Evolutionary conservation across 2,797 vertebrate genomes (phyloP).

Genomic region (Nannoperca australis): DNA sequence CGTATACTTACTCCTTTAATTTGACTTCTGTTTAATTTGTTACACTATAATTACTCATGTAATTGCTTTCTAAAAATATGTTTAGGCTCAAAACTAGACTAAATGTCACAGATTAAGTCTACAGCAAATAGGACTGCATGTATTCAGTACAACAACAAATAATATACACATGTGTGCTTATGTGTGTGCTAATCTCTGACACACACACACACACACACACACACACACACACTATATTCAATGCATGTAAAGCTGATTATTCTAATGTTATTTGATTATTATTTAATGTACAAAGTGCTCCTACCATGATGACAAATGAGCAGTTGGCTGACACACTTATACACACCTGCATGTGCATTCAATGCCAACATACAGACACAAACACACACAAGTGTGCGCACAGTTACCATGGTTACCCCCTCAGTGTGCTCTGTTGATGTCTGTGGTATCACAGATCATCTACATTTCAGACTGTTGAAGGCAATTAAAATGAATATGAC

Average conservation of each 20-base stretch:
- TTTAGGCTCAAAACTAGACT: neutral
- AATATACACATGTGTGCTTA: no score
- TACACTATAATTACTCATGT: no score
- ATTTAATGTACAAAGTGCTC: slow-evolving; percentile 3
- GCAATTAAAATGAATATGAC: slow-evolving; percentile 53
- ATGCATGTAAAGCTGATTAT: neutral
- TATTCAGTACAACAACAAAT: neutral
- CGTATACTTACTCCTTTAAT: neutral
- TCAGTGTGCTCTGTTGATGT: slow-evolving; percentile 25
- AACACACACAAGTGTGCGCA: neutral
- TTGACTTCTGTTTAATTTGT: neutral
- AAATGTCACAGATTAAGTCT: neutral
- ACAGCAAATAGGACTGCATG: neutral
- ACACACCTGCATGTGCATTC: slow-evolving; percentile 6
- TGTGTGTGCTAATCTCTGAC: neutral
- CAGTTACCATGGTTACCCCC: slow-evolving; percentile 65
- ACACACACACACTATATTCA: neutral
- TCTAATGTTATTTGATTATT: slow-evolving; percentile 7
- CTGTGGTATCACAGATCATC: slow-evolving; percentile 51
- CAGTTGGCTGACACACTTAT: neutral
- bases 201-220: neutral
- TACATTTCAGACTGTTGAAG: slow-evolving; percentile 49
- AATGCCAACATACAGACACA: neutral
- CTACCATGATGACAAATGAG: slow-evolving; percentile 2
- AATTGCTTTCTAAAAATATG: neutral